phyloP scores from a whole-genome alignment of 2,888 invertebrate species.

The Conus canariensis region DNA sequence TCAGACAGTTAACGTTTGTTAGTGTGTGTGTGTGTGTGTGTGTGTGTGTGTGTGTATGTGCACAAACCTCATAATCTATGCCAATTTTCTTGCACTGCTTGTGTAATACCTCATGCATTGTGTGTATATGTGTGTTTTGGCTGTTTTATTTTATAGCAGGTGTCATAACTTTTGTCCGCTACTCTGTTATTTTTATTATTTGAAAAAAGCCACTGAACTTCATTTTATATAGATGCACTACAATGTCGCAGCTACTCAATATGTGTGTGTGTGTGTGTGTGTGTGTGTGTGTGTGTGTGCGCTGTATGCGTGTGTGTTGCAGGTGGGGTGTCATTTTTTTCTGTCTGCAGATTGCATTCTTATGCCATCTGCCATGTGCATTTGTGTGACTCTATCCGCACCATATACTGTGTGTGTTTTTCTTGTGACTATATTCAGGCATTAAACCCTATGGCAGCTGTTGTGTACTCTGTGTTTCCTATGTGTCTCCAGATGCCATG shows the following conservation, averaged over 20 bases:
- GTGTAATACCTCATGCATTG: too few relatives aligned
- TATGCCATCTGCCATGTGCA: conserved; percentile 86
- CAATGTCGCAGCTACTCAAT: background rate
- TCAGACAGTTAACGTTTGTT: too few relatives aligned
- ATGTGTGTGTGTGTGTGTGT: background rate
- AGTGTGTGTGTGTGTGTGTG: too few relatives aligned
- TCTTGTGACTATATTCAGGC: conserved; percentile 53
- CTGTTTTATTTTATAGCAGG: too few relatives aligned
- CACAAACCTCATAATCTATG: too few relatives aligned
- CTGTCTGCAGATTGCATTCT: conserved; percentile 81
- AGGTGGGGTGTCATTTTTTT: background rate
- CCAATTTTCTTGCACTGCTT: too few relatives aligned
- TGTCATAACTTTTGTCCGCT: too few relatives aligned
- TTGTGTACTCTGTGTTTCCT: conserved; percentile 82
- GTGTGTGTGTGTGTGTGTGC: background rate
- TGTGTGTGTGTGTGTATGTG: too few relatives aligned
- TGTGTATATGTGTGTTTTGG: too few relatives aligned
- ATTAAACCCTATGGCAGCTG: conserved; percentile 90
- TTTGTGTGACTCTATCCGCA: conserved; percentile 82
- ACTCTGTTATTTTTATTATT: too few relatives aligned
- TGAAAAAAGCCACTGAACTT: too few relatives aligned
- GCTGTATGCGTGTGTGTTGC: background rate
- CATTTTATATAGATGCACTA: too few relatives aligned
- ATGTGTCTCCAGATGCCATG: conserved; percentile 80
- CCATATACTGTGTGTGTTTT: conserved; percentile 81